Base-by-base conservation (phyloP, 2,888 invertebrate genomes). In the Hartigia nigra region DNA sequence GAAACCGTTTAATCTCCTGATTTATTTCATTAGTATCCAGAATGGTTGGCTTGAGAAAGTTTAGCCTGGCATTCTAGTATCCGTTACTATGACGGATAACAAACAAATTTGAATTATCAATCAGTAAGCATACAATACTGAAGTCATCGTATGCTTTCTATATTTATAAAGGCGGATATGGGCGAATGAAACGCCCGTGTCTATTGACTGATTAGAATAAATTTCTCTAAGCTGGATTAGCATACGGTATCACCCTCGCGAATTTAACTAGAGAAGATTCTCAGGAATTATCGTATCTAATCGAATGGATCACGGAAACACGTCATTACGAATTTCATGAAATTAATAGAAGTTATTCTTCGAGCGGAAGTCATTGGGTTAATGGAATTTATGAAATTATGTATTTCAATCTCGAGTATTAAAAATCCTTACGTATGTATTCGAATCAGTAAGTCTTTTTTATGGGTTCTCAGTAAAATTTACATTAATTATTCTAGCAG, bases 141-240 rank as follows among this genome's bases (percentile, higher is more conserved):
- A 55, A 55, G 55, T 55, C 55, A 55, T 55, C 55, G 55, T 55
- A 31, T 35, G 34, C 75, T 75, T 75, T 75, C 75, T 75, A 75
- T 36, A 35, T 35, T 75, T 75, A 35, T 36, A 75, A n/a, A n/a
- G 31, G 14, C 14, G 36, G 36, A 75, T 31, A 75, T 34, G n/a
- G 31, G 34, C n/a, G 55, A 35, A 31, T 31, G 36, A 35, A 32
- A 75, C 23, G 75, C 31, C 14, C 72, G 72, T 72, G 23, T 23
- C 55, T 55, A 2, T 55, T 5, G 55, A 23, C 23, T 9, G 55
- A 55, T 55, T 55, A 55, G 34, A 72, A 72, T 12, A 72, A 81
- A 79, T 82, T 82, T 82, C 82, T 81, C 82, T 79, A 55, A 78
- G 79, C 76, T 78, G 77, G 70, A 77, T 72, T 74, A 76, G 77